These are phyloP conservation scores for Calliphora vicina DNA, from an alignment of 1,140 invertebrate species.

Conservation along the genomic window DNA sequence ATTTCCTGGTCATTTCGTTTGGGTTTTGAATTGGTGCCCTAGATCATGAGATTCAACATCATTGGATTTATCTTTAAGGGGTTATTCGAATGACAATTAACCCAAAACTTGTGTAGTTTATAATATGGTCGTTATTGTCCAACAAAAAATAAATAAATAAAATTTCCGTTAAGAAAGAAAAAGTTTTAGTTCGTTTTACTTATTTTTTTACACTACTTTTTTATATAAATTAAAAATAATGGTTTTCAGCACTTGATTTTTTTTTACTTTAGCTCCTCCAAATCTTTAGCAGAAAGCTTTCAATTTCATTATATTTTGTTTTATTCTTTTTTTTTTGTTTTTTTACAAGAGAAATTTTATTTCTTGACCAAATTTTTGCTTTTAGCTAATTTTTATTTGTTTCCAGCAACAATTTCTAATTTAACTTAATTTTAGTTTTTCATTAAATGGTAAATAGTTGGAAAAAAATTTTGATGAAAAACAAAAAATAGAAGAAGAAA, in stretches of 20 bases:
- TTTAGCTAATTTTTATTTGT: slow-evolving; percentile 35
- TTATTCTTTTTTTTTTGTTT: not conserved
- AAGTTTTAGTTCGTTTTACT: not conserved
- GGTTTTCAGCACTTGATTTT: not conserved
- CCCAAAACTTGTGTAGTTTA: no score
- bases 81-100: no score
- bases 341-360: not conserved
- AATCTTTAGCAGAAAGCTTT: slow-evolving; percentile 15
- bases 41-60: no score
- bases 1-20: no score
- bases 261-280: not conserved
- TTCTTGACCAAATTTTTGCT: slow-evolving; percentile 29
- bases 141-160: no score
- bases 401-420: not conserved
- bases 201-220: not conserved
- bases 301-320: slow-evolving; percentile 32
- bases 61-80: no score
- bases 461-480: not conserved
- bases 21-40: no score
- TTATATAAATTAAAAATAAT: not conserved
- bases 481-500: slow-evolving; percentile 9
- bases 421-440: not conserved
- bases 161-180: not conserved
- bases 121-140: no score
- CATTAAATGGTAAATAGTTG: not conserved